phyloP scores from a whole-genome alignment of 1,140 invertebrate species.

The Papilio glaucus region DNA sequence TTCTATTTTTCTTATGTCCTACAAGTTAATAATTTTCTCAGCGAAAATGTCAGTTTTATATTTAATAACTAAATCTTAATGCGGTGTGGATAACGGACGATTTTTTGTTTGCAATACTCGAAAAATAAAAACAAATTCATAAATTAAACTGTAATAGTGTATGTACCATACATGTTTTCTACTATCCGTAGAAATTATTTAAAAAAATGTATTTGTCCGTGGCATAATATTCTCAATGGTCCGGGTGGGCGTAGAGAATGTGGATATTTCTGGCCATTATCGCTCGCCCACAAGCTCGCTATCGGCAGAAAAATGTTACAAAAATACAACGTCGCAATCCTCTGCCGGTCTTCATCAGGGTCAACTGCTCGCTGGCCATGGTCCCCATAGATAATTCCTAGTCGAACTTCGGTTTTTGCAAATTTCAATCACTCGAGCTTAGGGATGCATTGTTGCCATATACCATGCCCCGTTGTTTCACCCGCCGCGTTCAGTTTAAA shows the following conservation, averaged over 20 bases:
- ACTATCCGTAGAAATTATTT: slow-evolving; percentile 44
- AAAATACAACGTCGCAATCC: slow-evolving; percentile 73
- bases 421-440: too few relatives aligned
- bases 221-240: slow-evolving; percentile 68
- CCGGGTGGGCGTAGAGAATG: slow-evolving; percentile 70
- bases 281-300: slow-evolving; percentile 67
- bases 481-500: too few relatives aligned
- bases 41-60: too few relatives aligned
- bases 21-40: too few relatives aligned
- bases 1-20: too few relatives aligned
- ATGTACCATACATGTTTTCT: slow-evolving; percentile 33
- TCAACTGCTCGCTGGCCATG: slow-evolving; percentile 59
- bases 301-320: slow-evolving; percentile 78
- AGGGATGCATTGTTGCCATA: too few relatives aligned
- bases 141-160: slow-evolving; percentile 19
- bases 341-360: slow-evolving; percentile 53
- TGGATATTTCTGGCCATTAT: slow-evolving; percentile 76
- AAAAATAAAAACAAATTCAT: slow-evolving; percentile 26
- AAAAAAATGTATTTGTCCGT: slow-evolving; percentile 55
- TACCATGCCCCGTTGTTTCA: too few relatives aligned
- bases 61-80: too few relatives aligned
- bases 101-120: slow-evolving; percentile 1
- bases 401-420: slow-evolving; percentile 10
- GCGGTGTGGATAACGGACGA: too few relatives aligned
- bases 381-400: slow-evolving; percentile 34